Conservation (phyloP, 2,797 vertebrate species). For the Notoglanidium macrostoma region DNA sequence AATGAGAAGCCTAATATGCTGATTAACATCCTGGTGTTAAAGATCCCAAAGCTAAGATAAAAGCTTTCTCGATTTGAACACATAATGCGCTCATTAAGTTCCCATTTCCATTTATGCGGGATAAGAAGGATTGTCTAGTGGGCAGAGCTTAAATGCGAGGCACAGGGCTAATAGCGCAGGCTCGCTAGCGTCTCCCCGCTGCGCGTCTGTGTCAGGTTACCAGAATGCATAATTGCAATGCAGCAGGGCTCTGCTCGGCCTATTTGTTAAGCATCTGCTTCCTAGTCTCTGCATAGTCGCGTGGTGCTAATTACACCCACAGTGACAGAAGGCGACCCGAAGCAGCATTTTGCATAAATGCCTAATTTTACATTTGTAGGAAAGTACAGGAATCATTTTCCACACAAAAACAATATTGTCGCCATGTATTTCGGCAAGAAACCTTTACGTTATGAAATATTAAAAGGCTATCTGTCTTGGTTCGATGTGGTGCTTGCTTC, state of each 20-base stretch:
- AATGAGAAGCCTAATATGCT: conserved; percentile 33
- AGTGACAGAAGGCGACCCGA: conserved; percentile 14
- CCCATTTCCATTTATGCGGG: conserved; percentile 19
- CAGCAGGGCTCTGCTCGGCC: conserved; percentile 26
- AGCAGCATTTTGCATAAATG: conserved; percentile 5
- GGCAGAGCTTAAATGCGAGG: conserved; percentile 30
- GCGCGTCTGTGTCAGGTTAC: conserved; percentile 23
- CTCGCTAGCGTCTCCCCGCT: conserved; percentile 18
- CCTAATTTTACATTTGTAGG: background rate
- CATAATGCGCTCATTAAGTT: conserved; percentile 37
- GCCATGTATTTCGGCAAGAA: background rate
- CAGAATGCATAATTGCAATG: conserved; percentile 37
- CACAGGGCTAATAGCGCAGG: conserved; percentile 6
- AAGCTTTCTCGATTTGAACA: conserved; percentile 5
- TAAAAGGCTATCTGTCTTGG: background rate
- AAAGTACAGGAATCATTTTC: background rate
- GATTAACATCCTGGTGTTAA: conserved; percentile 5
- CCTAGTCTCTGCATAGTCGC: conserved; percentile 19
- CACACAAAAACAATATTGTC: background rate
- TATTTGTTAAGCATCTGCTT: conserved; percentile 28
- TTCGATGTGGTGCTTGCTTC: background rate
- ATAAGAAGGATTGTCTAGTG: conserved; percentile 4
- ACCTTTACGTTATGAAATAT: conserved; percentile 3
- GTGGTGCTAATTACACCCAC: conserved; percentile 31
- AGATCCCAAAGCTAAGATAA: conserved; percentile 26